Conservation (phyloP, 2,888 invertebrate species). For the Mactromeris polynyma region DNA sequence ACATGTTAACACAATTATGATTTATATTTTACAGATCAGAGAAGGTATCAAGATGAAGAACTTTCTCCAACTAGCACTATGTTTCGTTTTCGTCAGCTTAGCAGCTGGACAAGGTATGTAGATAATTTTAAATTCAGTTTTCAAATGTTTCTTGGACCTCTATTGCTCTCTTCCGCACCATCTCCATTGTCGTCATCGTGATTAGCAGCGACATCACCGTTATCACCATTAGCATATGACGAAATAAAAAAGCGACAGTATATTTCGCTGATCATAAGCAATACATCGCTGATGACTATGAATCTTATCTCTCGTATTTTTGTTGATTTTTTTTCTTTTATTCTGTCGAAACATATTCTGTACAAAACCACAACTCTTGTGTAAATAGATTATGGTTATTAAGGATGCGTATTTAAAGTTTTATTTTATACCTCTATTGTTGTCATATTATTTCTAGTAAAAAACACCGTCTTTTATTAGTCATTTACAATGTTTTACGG, state of each 20-base stretch:
- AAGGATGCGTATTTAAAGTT: too few species aligned
- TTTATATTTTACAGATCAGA: neutral
- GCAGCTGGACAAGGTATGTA: conserved; percentile 50
- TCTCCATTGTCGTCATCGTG: neutral
- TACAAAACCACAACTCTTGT: too few species aligned
- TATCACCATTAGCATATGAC: neutral
- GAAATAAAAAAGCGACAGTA: neutral
- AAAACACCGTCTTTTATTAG: neutral
- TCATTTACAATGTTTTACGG: neutral
- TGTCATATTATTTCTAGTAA: too few species aligned
- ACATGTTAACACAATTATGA: too few species aligned
- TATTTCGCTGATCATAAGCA: neutral
- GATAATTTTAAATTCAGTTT: neutral
- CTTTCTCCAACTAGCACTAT: conserved; percentile 28
- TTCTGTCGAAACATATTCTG: too few species aligned
- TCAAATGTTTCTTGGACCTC: neutral
- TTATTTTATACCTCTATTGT: too few species aligned
- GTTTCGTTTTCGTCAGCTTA: conserved; percentile 53
- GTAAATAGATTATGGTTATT: too few species aligned
- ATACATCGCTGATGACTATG: too few species aligned
- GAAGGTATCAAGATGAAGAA: conserved; percentile 40
- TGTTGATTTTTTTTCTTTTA: too few species aligned
- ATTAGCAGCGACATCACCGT: neutral
- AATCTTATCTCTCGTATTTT: too few species aligned
- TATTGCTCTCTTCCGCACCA: too few species aligned